phyloP scores from a whole-genome alignment of 2,888 invertebrate genomes.

The Emmelina monodactyla region DNA sequence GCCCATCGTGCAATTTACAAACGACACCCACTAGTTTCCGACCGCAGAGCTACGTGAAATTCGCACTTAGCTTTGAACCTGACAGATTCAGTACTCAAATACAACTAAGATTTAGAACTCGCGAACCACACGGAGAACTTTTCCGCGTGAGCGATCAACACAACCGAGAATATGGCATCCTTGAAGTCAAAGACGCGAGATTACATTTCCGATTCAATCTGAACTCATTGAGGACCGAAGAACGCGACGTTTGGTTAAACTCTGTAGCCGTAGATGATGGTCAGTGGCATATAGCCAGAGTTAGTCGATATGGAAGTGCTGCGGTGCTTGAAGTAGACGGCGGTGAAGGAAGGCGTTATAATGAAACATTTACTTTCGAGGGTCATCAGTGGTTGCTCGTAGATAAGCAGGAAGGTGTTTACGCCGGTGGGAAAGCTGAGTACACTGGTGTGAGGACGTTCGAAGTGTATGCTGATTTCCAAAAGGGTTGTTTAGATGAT shows the following conservation, averaged over 20 bases:
- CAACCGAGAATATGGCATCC: slow-evolving; percentile 91
- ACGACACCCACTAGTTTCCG: slow-evolving; percentile 93
- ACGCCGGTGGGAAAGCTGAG: slow-evolving; percentile 94
- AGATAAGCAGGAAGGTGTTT: slow-evolving; percentile 94
- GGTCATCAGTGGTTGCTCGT: slow-evolving; percentile 93
- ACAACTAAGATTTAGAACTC: slow-evolving; percentile 91
- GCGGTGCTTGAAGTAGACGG: slow-evolving; percentile 93
- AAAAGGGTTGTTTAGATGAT: slow-evolving; percentile 81
- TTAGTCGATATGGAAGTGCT: slow-evolving; percentile 90
- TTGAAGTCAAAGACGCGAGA: slow-evolving; percentile 89
- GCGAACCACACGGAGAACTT: slow-evolving; percentile 91
- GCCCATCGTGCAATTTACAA: slow-evolving; percentile 84
- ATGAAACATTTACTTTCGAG: slow-evolving; percentile 88
- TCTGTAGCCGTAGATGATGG: slow-evolving; percentile 93
- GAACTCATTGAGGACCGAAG: slow-evolving; percentile 89
- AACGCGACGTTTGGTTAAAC: slow-evolving; percentile 88
- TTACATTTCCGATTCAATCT: slow-evolving; percentile 92
- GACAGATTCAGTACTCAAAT: slow-evolving; percentile 92
- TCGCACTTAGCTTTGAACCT: slow-evolving; percentile 92
- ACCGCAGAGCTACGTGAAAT: slow-evolving; percentile 95
- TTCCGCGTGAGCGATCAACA: slow-evolving; percentile 95
- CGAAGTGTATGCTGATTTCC: slow-evolving; percentile 93
- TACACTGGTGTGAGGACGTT: slow-evolving; percentile 93
- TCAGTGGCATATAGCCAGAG: slow-evolving; percentile 94
- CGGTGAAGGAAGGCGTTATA: slow-evolving; percentile 92